Evolutionary conservation across 1,140 invertebrate species (phyloP).

Genomic region (Megalopta genalis): DNA sequence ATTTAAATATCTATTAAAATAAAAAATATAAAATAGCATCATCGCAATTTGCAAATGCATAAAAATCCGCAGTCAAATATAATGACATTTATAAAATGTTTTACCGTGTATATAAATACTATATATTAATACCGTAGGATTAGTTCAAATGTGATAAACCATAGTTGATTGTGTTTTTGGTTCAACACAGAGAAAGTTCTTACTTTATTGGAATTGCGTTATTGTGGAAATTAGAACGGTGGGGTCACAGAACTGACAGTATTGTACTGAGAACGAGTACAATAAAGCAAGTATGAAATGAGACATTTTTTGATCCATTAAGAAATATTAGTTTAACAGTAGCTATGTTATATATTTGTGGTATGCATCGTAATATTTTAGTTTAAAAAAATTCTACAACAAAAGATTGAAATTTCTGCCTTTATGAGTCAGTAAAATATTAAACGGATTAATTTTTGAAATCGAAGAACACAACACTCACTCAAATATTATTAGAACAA

Average conservation of each 20-base stretch:
- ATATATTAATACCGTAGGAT: not conserved
- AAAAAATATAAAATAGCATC: too few relatives aligned
- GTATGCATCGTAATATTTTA: too few relatives aligned
- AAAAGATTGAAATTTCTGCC: not conserved
- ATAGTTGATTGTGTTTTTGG: not conserved
- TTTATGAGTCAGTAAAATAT: too few relatives aligned
- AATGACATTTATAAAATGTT: not conserved
- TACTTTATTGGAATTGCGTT: not conserved
- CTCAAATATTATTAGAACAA: too few relatives aligned
- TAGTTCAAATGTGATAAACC: conserved; percentile 1
- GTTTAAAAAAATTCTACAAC: not conserved
- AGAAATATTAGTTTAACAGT: too few relatives aligned
- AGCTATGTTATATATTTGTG: not conserved
- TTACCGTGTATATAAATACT: conserved; percentile 23
- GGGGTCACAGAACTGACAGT: not conserved
- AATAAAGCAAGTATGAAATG: not conserved
- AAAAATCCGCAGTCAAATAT: not conserved
- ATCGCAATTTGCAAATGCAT: not conserved
- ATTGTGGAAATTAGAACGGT: not conserved
- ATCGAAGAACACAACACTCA: too few relatives aligned
- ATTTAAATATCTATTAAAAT: too few relatives aligned
- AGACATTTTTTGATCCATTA: not conserved
- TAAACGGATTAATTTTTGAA: too few relatives aligned
- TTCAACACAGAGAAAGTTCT: not conserved
- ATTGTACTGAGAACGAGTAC: not conserved